A percentile compares a stretch with the other conserved stretches of the same genome.
These are phyloP conservation scores for Leptinotarsa juncta DNA, from an alignment of 2,888 invertebrate genomes.

Conservation along the genomic window DNA sequence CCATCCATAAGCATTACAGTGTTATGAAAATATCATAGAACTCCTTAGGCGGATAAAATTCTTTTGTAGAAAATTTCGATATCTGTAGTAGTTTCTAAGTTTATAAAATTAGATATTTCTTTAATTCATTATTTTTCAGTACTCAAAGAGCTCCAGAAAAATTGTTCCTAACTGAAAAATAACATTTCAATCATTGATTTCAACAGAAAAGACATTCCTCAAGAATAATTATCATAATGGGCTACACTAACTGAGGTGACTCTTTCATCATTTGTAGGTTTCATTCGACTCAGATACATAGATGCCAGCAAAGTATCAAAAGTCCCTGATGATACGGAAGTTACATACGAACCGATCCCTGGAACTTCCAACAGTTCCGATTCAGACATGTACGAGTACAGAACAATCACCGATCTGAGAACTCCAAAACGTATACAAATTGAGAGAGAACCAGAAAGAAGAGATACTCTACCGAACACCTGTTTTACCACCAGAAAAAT, in stretches of 20 bases:
- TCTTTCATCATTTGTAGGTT: constrained; percentile 40
- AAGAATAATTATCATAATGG: not conserved
- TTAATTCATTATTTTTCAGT: too few relatives aligned
- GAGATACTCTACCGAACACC: constrained; percentile 69
- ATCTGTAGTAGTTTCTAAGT: too few relatives aligned
- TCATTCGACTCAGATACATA: constrained; percentile 45
- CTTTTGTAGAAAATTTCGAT: too few relatives aligned
- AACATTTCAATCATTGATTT: too few relatives aligned
- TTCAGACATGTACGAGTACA: constrained; percentile 48
- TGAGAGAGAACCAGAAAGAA: constrained; percentile 48
- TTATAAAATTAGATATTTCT: too few relatives aligned
- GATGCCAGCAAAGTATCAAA: constrained; percentile 37
- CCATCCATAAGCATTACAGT: too few relatives aligned
- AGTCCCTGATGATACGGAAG: constrained; percentile 16
- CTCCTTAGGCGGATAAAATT: too few relatives aligned
- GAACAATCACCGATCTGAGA: constrained; percentile 46
- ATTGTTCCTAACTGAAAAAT: too few relatives aligned
- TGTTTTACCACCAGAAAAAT: constrained; percentile 62
- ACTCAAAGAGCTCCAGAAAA: too few relatives aligned
- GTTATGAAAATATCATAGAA: too few relatives aligned
- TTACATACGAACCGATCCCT: constrained; percentile 41
- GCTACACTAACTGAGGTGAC: not conserved
- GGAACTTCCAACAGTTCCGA: constrained; percentile 44
- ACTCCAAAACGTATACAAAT: constrained; percentile 50
- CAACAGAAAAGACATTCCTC: too few relatives aligned